A percentile compares a stretch with the other conserved stretches of the same genome.
These are phyloP conservation scores for Rhopalosiphum nymphaeae DNA, from an alignment of 2,888 invertebrate genomes.

Conservation along the genomic window DNA sequence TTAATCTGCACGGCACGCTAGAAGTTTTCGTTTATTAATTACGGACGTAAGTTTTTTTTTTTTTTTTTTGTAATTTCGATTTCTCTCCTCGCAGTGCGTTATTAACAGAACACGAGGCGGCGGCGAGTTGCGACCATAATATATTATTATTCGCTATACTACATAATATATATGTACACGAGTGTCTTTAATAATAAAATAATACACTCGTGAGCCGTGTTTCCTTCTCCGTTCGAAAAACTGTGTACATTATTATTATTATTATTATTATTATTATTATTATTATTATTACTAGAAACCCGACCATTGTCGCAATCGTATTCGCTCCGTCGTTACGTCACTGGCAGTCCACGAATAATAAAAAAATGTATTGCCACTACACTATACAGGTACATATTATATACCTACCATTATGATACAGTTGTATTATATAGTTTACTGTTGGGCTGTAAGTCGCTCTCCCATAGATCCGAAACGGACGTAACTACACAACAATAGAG, in stretches of 20 bases:
- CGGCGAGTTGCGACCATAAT: neutral
- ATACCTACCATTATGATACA: neutral
- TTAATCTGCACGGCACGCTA: neutral
- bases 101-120: neutral
- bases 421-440: neutral
- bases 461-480: constrained; percentile 43
- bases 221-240: constrained; percentile 16
- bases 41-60: neutral
- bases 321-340: constrained; percentile 45
- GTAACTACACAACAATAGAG: constrained; percentile 44
- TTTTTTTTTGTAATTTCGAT: neutral
- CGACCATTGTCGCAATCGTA: constrained; percentile 52
- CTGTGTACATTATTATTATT: neutral
- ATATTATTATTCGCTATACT: neutral
- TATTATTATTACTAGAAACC: constrained; percentile 1
- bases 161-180: neutral
- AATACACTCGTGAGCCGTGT: constrained; percentile 27
- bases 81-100: neutral
- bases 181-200: constrained; percentile 33
- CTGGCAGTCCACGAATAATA: constrained; percentile 40
- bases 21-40: constrained; percentile 49
- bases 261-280: neutral
- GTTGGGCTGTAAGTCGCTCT: constrained; percentile 2
- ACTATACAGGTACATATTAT: neutral
- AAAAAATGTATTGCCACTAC: neutral